Percentiles rank a stretch among this genome's conserved stretches.
phyloP scores from a whole-genome alignment of 2,113 vertebrate species.

The Leiothrix lutea region DNA sequence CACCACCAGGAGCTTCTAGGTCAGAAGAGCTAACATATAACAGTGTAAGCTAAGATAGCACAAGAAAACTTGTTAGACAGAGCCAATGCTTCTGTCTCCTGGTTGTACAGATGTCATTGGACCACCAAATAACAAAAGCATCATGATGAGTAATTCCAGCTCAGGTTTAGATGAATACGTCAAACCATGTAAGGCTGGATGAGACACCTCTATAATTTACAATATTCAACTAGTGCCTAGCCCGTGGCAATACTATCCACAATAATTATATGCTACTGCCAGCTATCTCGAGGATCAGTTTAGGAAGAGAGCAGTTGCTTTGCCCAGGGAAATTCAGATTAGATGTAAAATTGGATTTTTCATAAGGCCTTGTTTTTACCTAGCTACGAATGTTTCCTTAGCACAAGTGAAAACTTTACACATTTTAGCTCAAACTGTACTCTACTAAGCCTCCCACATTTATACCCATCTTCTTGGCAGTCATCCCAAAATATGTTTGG shows the following conservation, averaged over 20 bases:
- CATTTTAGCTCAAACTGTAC: conserved; percentile 61
- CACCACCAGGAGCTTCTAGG: not conserved
- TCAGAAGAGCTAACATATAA: not conserved
- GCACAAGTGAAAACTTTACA: conserved; percentile 64
- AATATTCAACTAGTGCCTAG: not conserved
- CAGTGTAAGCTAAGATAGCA: not conserved
- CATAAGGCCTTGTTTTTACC: conserved; percentile 61
- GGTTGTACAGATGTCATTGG: not conserved
- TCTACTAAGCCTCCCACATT: conserved; percentile 55
- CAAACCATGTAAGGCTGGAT: not conserved
- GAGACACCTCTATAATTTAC: not conserved
- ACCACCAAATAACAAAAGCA: not conserved
- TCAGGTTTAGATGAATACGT: not conserved
- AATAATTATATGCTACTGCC: not conserved
- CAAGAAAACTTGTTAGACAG: not conserved
- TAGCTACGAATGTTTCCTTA: conserved; percentile 55
- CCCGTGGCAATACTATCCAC: not conserved
- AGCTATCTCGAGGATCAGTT: not conserved
- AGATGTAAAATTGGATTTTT: conserved; percentile 60
- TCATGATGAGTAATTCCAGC: not conserved
- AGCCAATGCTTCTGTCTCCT: not conserved
- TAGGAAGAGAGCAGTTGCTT: conserved; percentile 49
- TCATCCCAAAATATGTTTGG: conserved; percentile 66
- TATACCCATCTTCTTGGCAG: conserved; percentile 62
- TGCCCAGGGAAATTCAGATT: conserved; percentile 51